Evolutionary conservation across 23 tunicate genomes (phyloP).

Genomic region (Botrylloides violaceus): DNA sequence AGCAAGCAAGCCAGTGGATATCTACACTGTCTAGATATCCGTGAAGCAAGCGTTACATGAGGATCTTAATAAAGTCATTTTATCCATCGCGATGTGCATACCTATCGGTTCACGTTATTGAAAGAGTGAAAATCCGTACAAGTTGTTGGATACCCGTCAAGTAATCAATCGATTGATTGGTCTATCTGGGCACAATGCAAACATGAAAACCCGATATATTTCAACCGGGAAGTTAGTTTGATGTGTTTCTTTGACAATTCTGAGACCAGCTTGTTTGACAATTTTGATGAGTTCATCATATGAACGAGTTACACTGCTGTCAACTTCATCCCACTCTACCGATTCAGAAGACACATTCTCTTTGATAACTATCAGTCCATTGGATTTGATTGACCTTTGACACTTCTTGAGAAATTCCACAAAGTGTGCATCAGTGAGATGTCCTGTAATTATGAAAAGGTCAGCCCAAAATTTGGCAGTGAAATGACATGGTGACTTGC

Average conservation of each 20-base stretch:
- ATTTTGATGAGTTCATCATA: slow-evolving; percentile 21
- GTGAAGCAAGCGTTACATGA: too few relatives aligned
- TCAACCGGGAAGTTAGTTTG: slow-evolving; percentile 66
- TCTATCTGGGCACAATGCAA: slow-evolving; percentile 31
- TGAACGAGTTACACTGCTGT: slow-evolving; percentile 85
- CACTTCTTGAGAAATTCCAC: slow-evolving; percentile 45
- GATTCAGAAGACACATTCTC: slow-evolving; percentile 53
- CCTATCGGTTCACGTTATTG: too few relatives aligned
- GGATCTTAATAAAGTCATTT: too few relatives aligned
- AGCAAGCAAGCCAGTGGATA: too few relatives aligned
- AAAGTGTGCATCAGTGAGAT: slow-evolving; percentile 81
- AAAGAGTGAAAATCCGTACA: too few relatives aligned
- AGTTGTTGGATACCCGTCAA: too few relatives aligned
- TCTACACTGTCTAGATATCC: too few relatives aligned
- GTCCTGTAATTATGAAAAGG: slow-evolving; percentile 43
- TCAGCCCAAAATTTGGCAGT: too few relatives aligned
- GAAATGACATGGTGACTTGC: slow-evolving; percentile 4
- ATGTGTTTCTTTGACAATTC: slow-evolving; percentile 32
- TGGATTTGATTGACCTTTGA: slow-evolving; percentile 23
- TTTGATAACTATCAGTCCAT: slow-evolving; percentile 73
- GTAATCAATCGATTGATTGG: neutral
- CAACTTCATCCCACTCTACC: slow-evolving; percentile 60
- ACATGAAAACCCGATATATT: slow-evolving; percentile 52
- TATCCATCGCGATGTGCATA: too few relatives aligned
- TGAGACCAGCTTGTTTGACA: slow-evolving; percentile 32